Percentiles rank a stretch among this genome's conserved stretches.
phyloP scores from a whole-genome alignment of 2,113 vertebrate species.

The Pangasianodon gigas region DNA sequence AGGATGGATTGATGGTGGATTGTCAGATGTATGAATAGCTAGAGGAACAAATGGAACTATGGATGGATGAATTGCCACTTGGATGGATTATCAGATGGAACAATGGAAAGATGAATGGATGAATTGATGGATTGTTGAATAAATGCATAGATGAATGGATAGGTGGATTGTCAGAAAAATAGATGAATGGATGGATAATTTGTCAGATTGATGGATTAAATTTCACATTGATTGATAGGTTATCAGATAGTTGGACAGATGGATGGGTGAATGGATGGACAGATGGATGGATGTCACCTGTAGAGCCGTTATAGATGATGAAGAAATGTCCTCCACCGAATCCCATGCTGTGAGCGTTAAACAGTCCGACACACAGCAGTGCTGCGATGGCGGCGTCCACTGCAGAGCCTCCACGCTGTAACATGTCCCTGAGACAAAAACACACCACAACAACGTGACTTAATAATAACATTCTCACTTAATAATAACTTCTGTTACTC shows the following conservation, averaged over 20 bases:
- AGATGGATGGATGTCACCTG: slow-evolving; percentile 72
- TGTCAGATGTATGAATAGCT: not conserved
- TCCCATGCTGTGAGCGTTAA: slow-evolving; percentile 93
- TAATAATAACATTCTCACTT: no score
- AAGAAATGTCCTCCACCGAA: slow-evolving; percentile 91
- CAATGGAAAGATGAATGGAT: not conserved
- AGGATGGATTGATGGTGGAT: no score
- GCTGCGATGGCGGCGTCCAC: slow-evolving; percentile 90
- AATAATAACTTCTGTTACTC: no score
- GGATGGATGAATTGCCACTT: not conserved
- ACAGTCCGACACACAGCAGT: slow-evolving; percentile 85
- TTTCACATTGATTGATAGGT: not conserved
- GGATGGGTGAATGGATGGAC: not conserved
- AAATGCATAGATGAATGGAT: not conserved
- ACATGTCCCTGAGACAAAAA: slow-evolving; percentile 77
- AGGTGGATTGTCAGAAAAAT: not conserved
- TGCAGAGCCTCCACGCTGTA: slow-evolving; percentile 85
- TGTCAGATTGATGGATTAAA: no score
- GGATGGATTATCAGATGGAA: not conserved
- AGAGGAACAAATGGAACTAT: not conserved
- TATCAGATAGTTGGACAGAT: slow-evolving; percentile 25
- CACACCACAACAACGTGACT: not conserved
- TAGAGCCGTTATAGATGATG: slow-evolving; percentile 82
- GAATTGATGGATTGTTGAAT: not conserved
- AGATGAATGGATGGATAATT: not conserved